phyloP scores from a whole-genome alignment of 1,140 invertebrate genomes.

The Drosophila lowei region DNA sequence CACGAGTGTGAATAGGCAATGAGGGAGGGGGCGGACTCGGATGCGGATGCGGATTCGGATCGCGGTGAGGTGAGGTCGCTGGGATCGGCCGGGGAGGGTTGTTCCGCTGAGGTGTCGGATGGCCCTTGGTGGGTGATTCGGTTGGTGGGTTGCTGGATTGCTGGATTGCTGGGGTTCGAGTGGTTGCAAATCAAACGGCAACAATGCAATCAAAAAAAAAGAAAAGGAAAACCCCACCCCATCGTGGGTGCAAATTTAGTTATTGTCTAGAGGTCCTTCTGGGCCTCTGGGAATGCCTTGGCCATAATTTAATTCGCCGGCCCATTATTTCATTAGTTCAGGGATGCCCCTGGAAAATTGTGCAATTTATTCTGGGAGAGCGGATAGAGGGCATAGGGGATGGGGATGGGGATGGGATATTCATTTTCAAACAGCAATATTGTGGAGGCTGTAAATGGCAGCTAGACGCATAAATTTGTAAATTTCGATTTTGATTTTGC shows the following conservation, averaged over 20 bases:
- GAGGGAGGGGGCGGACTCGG: constrained; percentile 42
- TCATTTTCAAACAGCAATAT: constrained; percentile 20
- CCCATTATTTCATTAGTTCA: constrained; percentile 79
- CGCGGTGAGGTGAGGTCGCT: constrained; percentile 3
- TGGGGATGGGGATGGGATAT: background rate
- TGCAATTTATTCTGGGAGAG: constrained; percentile 42
- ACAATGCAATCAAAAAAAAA: constrained; percentile 78
- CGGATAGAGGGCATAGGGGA: background rate
- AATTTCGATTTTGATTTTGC: constrained; percentile 80
- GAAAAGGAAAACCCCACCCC: constrained; percentile 12
- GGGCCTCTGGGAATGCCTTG: constrained; percentile 60
- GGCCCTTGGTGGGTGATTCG: constrained; percentile 19
- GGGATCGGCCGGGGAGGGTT: constrained; percentile 9
- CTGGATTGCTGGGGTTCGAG: constrained; percentile 6
- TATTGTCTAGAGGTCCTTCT: constrained; percentile 61
- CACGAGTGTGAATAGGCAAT: constrained; percentile 81
- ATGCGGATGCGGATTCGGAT: constrained; percentile 21
- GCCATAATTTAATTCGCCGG: constrained; percentile 74
- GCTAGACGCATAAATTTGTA: constrained; percentile 79
- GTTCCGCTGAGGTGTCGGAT: constrained; percentile 41
- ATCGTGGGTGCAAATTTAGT: constrained; percentile 77
- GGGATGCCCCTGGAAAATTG: constrained; percentile 33
- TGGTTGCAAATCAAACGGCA: constrained; percentile 70
- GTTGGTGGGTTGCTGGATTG: constrained; percentile 2
- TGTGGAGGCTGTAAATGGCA: constrained; percentile 65